Evolutionary conservation across 2,888 invertebrate species (phyloP).

Genomic region (Troides aeacus): DNA sequence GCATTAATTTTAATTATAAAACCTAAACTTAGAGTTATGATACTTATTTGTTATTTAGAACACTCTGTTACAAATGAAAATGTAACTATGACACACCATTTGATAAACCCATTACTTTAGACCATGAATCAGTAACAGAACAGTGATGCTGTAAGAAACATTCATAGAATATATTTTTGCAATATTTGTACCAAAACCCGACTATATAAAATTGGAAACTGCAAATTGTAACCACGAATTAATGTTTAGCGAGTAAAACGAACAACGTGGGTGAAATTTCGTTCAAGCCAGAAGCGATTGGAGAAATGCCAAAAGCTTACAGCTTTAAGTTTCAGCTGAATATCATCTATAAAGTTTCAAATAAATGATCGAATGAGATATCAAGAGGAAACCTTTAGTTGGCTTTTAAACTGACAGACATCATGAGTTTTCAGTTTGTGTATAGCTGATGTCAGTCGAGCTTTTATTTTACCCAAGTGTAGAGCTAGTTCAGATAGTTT

Average conservation of each 20-base stretch:
- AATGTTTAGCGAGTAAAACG: conserved; percentile 2
- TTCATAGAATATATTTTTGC: not conserved
- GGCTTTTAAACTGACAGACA: not conserved
- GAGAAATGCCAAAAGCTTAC: conserved; percentile 9
- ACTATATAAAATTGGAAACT: not conserved
- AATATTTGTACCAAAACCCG: not conserved
- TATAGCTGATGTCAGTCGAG: not conserved
- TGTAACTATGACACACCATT: too few relatives aligned
- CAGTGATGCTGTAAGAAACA: too few relatives aligned
- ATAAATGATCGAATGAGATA: not conserved
- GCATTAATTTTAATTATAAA: too few relatives aligned
- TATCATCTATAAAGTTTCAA: not conserved
- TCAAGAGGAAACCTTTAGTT: not conserved
- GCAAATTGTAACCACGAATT: not conserved
- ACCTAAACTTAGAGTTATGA: too few relatives aligned
- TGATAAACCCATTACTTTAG: too few relatives aligned
- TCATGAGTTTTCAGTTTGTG: not conserved
- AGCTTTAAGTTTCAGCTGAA: not conserved
- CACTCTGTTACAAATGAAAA: too few relatives aligned
- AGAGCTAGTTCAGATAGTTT: too few relatives aligned
- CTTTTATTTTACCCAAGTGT: not conserved
- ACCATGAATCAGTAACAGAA: too few relatives aligned
- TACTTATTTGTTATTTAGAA: too few relatives aligned
- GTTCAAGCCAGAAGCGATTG: not conserved
- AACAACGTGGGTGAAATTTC: conserved; percentile 1